Evolutionary conservation across 2,797 vertebrate species (phyloP).

Genomic region (Ctenochaetus hawaiiensis): DNA sequence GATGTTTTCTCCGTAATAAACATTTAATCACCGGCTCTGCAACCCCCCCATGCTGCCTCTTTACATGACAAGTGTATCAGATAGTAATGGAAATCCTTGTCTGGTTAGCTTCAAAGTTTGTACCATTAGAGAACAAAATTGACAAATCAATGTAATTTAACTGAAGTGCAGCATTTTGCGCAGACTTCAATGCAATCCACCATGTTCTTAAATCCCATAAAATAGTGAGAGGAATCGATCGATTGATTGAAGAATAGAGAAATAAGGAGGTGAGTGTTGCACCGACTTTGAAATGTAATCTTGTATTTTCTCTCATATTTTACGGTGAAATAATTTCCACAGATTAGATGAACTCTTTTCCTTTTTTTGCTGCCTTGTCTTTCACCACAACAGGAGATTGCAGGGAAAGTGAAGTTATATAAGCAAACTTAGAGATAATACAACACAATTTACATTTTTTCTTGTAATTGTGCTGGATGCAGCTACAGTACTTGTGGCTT

Average conservation of each 20-base stretch:
- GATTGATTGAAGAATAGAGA: neutral
- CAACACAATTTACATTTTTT: neutral
- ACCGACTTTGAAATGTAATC: neutral
- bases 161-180: neutral
- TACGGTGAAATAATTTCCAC: constrained; percentile 5
- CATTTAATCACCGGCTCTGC: constrained; percentile 13
- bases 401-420: neutral
- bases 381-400: neutral
- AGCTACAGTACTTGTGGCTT: neutral
- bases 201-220: neutral
- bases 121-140: constrained; percentile 11
- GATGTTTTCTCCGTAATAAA: constrained; percentile 38
- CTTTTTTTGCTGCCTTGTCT: too few relatives aligned
- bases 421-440: neutral
- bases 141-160: constrained; percentile 8
- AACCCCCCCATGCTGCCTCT: neutral
- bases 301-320: neutral
- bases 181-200: constrained; percentile 14
- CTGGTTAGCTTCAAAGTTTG: constrained; percentile 19
- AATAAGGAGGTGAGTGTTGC: neutral
- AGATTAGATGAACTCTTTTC: neutral
- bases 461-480: neutral
- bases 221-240: neutral
- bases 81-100: constrained; percentile 1
- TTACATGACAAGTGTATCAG: constrained; percentile 1